Evolutionary conservation across 2,888 invertebrate species (phyloP).

Genomic region (Andrena trimmerana): DNA sequence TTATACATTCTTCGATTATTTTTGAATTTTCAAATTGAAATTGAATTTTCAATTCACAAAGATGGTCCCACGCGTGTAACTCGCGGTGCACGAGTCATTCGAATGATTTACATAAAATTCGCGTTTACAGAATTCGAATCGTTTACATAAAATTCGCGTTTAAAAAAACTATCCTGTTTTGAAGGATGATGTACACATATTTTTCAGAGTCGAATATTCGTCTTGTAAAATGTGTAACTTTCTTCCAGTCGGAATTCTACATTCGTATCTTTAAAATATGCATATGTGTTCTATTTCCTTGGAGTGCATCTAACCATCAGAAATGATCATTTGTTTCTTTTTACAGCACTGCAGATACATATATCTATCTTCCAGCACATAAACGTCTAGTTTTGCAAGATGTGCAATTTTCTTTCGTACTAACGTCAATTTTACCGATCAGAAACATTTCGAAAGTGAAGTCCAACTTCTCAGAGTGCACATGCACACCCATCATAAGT

Average conservation of each 20-base stretch:
- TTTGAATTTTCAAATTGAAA: too few relatives aligned
- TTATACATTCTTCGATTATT: too few relatives aligned
- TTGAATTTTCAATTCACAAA: too few relatives aligned
- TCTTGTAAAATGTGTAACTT: too few relatives aligned
- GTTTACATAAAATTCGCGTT: too few relatives aligned
- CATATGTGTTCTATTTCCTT: constrained; percentile 5
- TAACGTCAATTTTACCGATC: neutral
- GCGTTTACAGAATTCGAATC: too few relatives aligned
- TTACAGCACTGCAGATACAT: neutral
- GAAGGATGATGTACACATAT: too few relatives aligned
- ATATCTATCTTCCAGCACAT: neutral
- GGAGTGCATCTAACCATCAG: neutral
- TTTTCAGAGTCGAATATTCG: too few relatives aligned
- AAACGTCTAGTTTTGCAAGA: neutral
- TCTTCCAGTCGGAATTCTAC: neutral
- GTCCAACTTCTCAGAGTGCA: neutral
- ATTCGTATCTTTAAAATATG: neutral
- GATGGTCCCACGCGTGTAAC: too few relatives aligned
- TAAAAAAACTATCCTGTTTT: too few relatives aligned
- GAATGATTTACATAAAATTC: too few relatives aligned
- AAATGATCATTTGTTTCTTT: neutral
- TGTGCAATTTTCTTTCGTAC: neutral
- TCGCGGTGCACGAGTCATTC: too few relatives aligned
- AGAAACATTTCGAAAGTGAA: neutral
- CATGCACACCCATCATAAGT: neutral